phyloP scores from a whole-genome alignment of 2,797 vertebrate species.

The Clamator glandarius region DNA sequence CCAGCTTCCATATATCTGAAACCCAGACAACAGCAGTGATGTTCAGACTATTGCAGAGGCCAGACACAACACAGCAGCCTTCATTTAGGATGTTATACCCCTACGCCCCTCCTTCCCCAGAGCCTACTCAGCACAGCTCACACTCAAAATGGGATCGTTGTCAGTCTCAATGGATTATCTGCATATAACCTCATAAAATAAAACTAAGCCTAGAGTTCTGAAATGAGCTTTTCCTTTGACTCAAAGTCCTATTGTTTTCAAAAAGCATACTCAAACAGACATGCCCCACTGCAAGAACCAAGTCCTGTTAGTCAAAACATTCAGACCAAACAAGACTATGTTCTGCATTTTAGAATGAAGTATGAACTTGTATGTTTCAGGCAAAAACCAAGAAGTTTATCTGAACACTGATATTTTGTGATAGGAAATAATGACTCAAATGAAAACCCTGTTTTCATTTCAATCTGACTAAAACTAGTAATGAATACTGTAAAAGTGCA shows the following conservation, averaged over 20 bases:
- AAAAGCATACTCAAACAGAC: background rate
- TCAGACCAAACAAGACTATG: background rate
- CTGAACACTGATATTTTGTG: background rate
- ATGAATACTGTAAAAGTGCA: background rate
- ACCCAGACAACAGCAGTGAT: background rate
- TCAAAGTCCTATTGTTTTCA: background rate
- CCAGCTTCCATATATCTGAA: background rate
- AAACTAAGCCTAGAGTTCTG: background rate
- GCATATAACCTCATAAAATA: background rate
- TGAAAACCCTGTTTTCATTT: background rate
- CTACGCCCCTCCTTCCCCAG: rapidly evolving
- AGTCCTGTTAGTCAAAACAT: background rate
- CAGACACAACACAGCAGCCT: background rate
- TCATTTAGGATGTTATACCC: background rate
- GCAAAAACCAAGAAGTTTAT: background rate
- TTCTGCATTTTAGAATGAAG: background rate
- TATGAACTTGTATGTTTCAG: background rate
- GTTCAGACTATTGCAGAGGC: background rate
- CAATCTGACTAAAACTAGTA: background rate
- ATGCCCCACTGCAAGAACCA: background rate
- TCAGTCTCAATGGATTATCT: background rate
- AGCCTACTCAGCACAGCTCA: rapidly evolving
- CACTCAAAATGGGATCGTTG: background rate
- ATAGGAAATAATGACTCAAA: background rate
- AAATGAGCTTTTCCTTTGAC: background rate